Base-by-base conservation (phyloP, 2,888 invertebrate species). In the Cantharis flavilabris region DNA sequence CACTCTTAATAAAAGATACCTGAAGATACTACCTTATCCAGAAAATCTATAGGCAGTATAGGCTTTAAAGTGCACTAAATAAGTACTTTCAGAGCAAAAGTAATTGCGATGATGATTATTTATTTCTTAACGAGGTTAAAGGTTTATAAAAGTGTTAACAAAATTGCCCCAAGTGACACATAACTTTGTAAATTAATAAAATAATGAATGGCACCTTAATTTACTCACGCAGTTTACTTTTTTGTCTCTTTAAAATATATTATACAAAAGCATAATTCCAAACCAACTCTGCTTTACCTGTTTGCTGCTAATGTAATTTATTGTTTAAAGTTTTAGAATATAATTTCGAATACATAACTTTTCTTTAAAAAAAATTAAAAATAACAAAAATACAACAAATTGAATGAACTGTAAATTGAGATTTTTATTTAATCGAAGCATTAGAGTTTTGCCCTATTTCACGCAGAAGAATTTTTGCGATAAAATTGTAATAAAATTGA, bases 401-500 rank as follows among this genome's bases (percentile, higher is more conserved):
- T 1, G 28, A 9, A 10, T 28, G 9, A 28, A 9, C 28, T 28
- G 9, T 9, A 28, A 28, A 9, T 28, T 3, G 23, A 7, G 23
- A 23, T 5, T 23, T 23, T 23, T 16, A 16, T 4, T 23, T 5
- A 23, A 23, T 4, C 5, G 7, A 23, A 23, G 5, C 23, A 23
- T 23, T 23, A 23, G 23, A 23, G 5, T 23, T 23, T 23, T 23
- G 5, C 5, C 20, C 20, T 23, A 23, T 79, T 16, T 16, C 16
- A 16, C 16, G 16, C 16, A 16, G 16, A 16, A 16, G 16, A 16
- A 16, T 16, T 71, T 71, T 67, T 71, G 10, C 3, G 11, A 11
- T 30, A 69, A 28, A 71, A 75, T 75, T 76, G 10, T 71, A n/a
- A 14, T 18, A 20, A 28, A 76, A 72, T 76, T 62, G 33, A 26